These are phyloP conservation scores for Talpa occidentalis DNA, from an alignment of 2,113 vertebrate genomes.

Conservation along the genomic window DNA sequence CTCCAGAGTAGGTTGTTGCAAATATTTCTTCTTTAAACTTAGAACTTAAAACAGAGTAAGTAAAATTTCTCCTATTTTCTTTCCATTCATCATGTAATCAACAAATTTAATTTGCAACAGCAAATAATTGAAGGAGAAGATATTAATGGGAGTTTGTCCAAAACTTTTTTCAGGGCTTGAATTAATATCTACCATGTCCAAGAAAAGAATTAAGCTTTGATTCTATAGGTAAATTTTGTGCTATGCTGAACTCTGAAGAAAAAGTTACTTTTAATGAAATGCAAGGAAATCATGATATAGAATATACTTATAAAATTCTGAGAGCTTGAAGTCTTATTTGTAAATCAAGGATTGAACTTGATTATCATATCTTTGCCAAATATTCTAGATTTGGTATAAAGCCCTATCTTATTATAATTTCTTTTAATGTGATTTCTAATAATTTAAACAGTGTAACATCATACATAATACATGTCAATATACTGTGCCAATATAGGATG, in stretches of 20 bases:
- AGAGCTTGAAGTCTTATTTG: slow-evolving; percentile 79
- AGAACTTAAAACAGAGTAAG: slow-evolving; percentile 22
- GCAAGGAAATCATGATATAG: slow-evolving; percentile 75
- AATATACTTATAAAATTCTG: slow-evolving; percentile 69
- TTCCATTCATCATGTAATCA: background rate
- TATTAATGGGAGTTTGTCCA: background rate
- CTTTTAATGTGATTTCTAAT: slow-evolving; percentile 84
- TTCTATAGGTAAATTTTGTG: slow-evolving; percentile 62
- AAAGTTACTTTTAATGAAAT: slow-evolving; percentile 79
- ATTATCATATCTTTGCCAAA: slow-evolving; percentile 80
- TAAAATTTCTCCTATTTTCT: background rate
- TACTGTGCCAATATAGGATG: slow-evolving; percentile 82
- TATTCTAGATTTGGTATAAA: slow-evolving; percentile 82
- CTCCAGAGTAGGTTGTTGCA: background rate
- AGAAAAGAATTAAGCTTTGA: slow-evolving; percentile 31
- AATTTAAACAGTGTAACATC: slow-evolving; percentile 85
- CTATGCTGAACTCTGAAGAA: slow-evolving; percentile 55
- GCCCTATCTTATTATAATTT: slow-evolving; percentile 83
- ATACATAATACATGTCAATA: slow-evolving; percentile 85
- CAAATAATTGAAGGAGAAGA: background rate
- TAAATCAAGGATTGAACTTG: slow-evolving; percentile 81
- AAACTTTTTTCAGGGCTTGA: background rate
- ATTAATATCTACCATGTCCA: background rate
- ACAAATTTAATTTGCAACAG: slow-evolving; percentile 29
- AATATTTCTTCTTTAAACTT: background rate